These are phyloP conservation scores for Caenorhabditis sp. DNA, from an alignment of 2,888 invertebrate genomes.

Conservation along the genomic window DNA sequence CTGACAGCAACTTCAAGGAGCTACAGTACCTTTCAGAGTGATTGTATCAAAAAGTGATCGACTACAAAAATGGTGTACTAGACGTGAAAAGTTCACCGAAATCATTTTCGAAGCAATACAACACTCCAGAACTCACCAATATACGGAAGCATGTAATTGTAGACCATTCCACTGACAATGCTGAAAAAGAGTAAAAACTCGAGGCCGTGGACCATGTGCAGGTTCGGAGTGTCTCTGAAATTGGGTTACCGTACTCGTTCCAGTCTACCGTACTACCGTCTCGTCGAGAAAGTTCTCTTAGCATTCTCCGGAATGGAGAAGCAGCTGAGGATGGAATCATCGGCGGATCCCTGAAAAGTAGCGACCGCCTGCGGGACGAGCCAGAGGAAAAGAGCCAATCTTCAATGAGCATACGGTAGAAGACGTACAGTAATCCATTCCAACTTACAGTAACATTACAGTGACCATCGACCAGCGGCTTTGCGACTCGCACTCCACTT, in stretches of 20 bases:
- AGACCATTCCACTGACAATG: slow-evolving; percentile 72
- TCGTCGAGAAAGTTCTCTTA: slow-evolving; percentile 59
- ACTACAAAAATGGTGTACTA: too few relatives aligned
- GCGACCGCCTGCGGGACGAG: slow-evolving; percentile 41
- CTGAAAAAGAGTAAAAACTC: slow-evolving; percentile 63
- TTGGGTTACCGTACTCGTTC: neutral
- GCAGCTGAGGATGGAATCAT: slow-evolving; percentile 42
- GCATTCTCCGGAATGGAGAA: slow-evolving; percentile 58
- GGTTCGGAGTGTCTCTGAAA: slow-evolving; percentile 38
- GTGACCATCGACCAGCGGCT: slow-evolving; percentile 68
- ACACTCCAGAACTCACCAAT: slow-evolving; percentile 74
- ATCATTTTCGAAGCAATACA: too few relatives aligned
- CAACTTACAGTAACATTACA: slow-evolving; percentile 63
- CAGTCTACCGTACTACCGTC: slow-evolving; percentile 24
- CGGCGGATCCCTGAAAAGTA: slow-evolving; percentile 15
- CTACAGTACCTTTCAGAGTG: too few relatives aligned
- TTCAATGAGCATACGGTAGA: too few relatives aligned
- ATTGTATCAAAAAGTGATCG: too few relatives aligned
- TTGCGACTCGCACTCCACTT: slow-evolving; percentile 73
- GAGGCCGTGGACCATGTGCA: slow-evolving; percentile 65
- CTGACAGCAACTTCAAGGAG: too few relatives aligned
- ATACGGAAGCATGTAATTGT: slow-evolving; percentile 75
- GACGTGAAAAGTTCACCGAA: too few relatives aligned
- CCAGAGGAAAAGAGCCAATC: slow-evolving; percentile 23
- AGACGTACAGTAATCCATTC: neutral